These are phyloP conservation scores for Paraescarpia echinospica DNA, from an alignment of 1,140 invertebrate genomes.

Conservation along the genomic window DNA sequence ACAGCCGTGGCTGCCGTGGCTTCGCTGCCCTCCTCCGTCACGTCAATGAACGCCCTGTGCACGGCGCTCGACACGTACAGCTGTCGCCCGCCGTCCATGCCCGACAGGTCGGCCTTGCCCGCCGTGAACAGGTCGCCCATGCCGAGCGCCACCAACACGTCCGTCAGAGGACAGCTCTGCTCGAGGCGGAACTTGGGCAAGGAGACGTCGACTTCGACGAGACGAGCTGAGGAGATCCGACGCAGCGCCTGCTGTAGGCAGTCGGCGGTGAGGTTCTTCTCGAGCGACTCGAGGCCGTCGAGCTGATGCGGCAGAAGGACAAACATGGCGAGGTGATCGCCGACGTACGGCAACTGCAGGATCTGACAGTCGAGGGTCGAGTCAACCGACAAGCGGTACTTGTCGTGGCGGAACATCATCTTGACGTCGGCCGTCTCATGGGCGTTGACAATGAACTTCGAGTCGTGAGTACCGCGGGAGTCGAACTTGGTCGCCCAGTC, in stretches of 20 bases:
- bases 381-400: constrained; percentile 65
- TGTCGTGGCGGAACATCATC: constrained; percentile 62
- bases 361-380: constrained; percentile 69
- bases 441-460: constrained; percentile 44
- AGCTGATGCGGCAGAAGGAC: constrained; percentile 69
- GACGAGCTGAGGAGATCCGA: not conserved
- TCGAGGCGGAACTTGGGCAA: constrained; percentile 51
- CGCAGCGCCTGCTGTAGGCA: constrained; percentile 15
- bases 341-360: constrained; percentile 71
- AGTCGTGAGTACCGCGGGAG: constrained; percentile 59
- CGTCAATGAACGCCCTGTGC: constrained; percentile 64
- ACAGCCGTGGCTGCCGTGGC: constrained; percentile 54
- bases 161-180: constrained; percentile 34
- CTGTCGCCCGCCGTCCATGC: constrained; percentile 36
- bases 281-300: constrained; percentile 54
- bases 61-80: constrained; percentile 50
- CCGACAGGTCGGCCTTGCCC: constrained; percentile 38
- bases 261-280: constrained; percentile 16
- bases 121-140: constrained; percentile 35
- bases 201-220: constrained; percentile 35
- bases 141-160: constrained; percentile 52
- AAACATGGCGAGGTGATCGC: constrained; percentile 66
- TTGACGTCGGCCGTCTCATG: constrained; percentile 41
- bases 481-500: constrained; percentile 75
- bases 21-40: constrained; percentile 60